Percentiles rank a stretch among this genome's conserved stretches.
Evolutionary conservation across 1,140 invertebrate species (phyloP).

Genomic region (Zophobas atratus): DNA sequence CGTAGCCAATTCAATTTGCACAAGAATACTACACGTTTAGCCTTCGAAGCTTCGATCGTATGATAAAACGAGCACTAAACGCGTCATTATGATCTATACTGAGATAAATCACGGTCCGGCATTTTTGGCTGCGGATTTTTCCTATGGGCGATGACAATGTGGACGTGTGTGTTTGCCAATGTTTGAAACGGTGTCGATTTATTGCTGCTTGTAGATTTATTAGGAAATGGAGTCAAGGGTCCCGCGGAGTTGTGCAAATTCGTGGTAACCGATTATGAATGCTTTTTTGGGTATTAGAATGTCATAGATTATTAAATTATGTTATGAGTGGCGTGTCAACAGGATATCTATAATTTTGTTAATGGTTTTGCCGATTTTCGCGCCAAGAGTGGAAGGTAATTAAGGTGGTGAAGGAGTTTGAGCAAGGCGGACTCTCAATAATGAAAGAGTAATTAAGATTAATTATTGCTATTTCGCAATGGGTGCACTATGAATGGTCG

Average conservation of each 20-base stretch:
- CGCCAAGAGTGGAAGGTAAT: not conserved
- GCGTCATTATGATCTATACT: slow-evolving; percentile 36
- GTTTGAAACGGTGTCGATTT: slow-evolving; percentile 20
- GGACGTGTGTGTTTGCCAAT: not conserved
- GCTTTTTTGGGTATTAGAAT: slow-evolving; percentile 14
- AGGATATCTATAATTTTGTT: not conserved
- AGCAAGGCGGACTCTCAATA: not conserved
- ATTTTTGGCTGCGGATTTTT: not conserved
- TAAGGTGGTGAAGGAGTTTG: not conserved
- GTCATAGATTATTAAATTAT: not conserved
- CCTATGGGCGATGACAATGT: not conserved
- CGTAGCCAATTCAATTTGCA: slow-evolving; percentile 31
- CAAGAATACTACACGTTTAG: slow-evolving; percentile 34
- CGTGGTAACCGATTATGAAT: slow-evolving; percentile 14
- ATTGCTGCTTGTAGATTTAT: slow-evolving; percentile 23
- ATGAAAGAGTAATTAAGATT: no score
- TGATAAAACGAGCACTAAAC: slow-evolving; percentile 43
- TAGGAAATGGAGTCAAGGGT: slow-evolving; percentile 35
- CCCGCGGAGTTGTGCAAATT: slow-evolving; percentile 21
- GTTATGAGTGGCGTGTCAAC: not conserved
- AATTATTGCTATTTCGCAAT: no score
- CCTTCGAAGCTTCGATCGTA: slow-evolving; percentile 25
- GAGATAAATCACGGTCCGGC: slow-evolving; percentile 4
- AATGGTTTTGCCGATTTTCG: not conserved
- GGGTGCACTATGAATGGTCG: no score